Evolutionary conservation across 1,140 invertebrate genomes (phyloP).

Genomic region (Tigriopus japonicus): DNA sequence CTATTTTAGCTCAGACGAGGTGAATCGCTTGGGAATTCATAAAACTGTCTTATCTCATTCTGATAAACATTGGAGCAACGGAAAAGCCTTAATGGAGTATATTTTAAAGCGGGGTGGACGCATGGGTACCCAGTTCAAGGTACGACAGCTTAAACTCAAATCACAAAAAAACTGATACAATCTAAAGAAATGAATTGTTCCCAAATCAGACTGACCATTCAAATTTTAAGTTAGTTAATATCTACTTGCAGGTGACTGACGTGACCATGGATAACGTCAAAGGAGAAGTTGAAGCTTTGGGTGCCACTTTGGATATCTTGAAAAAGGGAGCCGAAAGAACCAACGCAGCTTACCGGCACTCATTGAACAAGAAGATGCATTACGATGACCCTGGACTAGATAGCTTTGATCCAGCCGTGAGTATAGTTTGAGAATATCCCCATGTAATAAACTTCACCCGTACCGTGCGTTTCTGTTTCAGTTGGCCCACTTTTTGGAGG

Average conservation of each 20-base stretch:
- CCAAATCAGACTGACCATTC: not conserved
- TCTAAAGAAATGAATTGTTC: not conserved
- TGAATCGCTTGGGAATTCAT: not conserved
- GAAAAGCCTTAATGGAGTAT: not conserved
- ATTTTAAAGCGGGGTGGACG: not conserved
- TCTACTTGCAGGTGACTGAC: too few relatives aligned
- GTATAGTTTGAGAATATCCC: not conserved
- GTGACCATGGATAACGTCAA: not conserved
- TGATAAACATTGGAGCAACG: not conserved
- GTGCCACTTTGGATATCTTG: not conserved
- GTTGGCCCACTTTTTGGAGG: not conserved
- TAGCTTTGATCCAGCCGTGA: not conserved
- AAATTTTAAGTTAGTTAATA: not conserved
- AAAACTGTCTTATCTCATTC: not conserved
- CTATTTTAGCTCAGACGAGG: not conserved
- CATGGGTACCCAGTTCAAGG: too few relatives aligned
- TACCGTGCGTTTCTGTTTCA: not conserved
- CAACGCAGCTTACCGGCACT: not conserved
- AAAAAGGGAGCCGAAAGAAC: not conserved
- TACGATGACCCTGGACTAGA: not conserved
- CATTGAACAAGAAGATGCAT: not conserved
- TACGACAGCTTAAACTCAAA: too few relatives aligned
- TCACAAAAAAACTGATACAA: too few relatives aligned
- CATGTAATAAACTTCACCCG: too few relatives aligned
- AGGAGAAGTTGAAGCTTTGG: not conserved